Conservation (phyloP, 2,113 vertebrate species). For the Psittacus erithacus region DNA sequence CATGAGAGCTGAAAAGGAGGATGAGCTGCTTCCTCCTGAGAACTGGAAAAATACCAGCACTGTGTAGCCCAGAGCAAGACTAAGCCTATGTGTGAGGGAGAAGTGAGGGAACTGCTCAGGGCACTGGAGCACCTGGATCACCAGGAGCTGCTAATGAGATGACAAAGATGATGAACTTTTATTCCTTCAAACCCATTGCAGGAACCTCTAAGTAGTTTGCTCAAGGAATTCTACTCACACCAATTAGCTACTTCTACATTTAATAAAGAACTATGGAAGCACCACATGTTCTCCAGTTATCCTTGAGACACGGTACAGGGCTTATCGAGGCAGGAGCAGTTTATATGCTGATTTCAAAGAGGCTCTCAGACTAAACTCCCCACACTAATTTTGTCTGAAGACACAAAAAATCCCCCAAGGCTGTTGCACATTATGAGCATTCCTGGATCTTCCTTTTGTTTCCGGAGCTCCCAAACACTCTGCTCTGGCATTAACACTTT, state of each 20-base stretch:
- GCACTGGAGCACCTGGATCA: not conserved
- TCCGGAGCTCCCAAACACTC: not conserved
- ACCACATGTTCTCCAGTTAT: not conserved
- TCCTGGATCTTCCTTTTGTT: constrained; percentile 10
- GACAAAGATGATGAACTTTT: not conserved
- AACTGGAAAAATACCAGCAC: not conserved
- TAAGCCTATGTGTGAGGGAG: not conserved
- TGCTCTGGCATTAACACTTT: not conserved
- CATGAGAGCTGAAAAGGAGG: not conserved
- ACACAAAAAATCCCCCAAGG: constrained; percentile 1
- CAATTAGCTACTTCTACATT: not conserved
- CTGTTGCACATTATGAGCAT: not conserved
- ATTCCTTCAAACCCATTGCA: not conserved
- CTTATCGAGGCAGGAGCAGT: not conserved
- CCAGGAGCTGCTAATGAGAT: not conserved
- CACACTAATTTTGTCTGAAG: not conserved
- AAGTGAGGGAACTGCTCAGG: not conserved
- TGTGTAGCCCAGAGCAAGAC: not conserved
- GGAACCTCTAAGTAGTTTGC: not conserved
- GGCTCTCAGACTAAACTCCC: not conserved
- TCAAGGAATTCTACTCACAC: not conserved
- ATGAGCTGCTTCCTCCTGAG: not conserved
- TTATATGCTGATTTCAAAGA: not conserved
- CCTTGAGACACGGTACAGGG: not conserved
- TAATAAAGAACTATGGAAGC: not conserved